Conservation (phyloP, 92 coral and sea anemone genomes). For the Umimayanthus chanpuru region DNA sequence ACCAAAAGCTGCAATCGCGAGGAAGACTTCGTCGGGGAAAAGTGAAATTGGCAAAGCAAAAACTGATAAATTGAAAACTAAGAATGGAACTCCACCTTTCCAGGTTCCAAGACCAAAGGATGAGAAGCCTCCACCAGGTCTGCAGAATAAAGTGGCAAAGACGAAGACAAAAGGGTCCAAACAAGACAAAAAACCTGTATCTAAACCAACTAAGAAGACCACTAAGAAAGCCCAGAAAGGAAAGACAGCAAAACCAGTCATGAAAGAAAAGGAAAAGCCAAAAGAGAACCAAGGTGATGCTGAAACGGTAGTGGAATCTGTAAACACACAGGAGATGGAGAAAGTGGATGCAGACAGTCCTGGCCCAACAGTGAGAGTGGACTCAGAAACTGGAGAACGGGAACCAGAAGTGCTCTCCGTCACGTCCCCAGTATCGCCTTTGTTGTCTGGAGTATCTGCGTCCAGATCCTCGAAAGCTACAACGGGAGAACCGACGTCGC, state of each 20-base stretch:
- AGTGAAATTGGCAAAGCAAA: slow-evolving; percentile 37
- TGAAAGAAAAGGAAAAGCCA: slow-evolving; percentile 49
- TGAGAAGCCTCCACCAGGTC: slow-evolving; percentile 77
- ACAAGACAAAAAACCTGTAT: slow-evolving; percentile 24
- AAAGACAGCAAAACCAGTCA: slow-evolving; percentile 43
- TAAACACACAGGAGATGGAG: slow-evolving; percentile 33
- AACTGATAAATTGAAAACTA: slow-evolving; percentile 28
- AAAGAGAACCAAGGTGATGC: slow-evolving; percentile 42
- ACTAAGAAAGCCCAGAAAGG: slow-evolving; percentile 39
- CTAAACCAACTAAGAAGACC: slow-evolving; percentile 28
- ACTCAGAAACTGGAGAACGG: slow-evolving; percentile 93
- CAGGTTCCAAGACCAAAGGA: slow-evolving; percentile 75
- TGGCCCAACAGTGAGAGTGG: slow-evolving; percentile 66
- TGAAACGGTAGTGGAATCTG: slow-evolving; percentile 12
- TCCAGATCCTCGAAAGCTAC: slow-evolving; percentile 64
- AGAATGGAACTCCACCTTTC: slow-evolving; percentile 69
- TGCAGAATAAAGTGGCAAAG: slow-evolving; percentile 47
- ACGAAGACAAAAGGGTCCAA: slow-evolving; percentile 41
- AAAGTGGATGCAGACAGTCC: slow-evolving; percentile 45
- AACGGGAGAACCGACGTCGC: slow-evolving; percentile 41
- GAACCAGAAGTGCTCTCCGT: slow-evolving; percentile 51
- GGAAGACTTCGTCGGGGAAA: slow-evolving; percentile 49
- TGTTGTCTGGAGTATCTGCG: slow-evolving; percentile 47
- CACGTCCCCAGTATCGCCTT: slow-evolving; percentile 50
- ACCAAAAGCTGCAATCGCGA: slow-evolving; percentile 37